Evolutionary conservation across 1,140 invertebrate genomes (phyloP), one percentile per base, ranked within the genome.

Genomic region (Dreissena rostriformis): DNA sequence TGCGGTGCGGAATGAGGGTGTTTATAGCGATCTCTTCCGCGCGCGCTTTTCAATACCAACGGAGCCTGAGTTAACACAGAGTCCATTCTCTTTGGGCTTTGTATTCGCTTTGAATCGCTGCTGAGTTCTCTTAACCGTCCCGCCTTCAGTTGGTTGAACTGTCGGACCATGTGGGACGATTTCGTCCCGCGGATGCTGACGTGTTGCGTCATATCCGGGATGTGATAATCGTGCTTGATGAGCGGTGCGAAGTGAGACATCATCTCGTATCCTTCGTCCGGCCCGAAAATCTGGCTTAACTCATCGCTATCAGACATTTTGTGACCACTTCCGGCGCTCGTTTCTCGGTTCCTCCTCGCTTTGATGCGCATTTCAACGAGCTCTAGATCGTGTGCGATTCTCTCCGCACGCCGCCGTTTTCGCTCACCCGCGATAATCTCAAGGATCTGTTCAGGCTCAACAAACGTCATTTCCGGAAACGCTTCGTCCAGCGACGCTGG

Each of bases 241-340:
- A 28, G 39, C 55, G 66, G 57, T 57, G 65, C 61, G 24, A 55
- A 55, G 19, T 66, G 82, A 29, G 73, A 77, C 82, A 78, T 84
- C 26, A 65, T 84, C 49, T 78, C 82, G 74, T 77, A 84, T 29
- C 82, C 82, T 61, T 68, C 73, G 51, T 84, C 82, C 22, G 75
- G 74, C 61, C 82, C 82, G 74, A 77, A 84, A 26, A 82, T 72
- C 66, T 82, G 80, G 22, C 68, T 75, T 26, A 82, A 57, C 19
- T 82, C 80, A 49, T 82, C 80, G 7, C 52, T 49, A 61, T 74
- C 57, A 26, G 57, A 74, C 1, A 67, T 1, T 15, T 19, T 52
- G 19, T 52, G 26, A 14, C 19, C 26, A 73, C 49, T 73, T 29
- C 17, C 49, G n/a, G 55, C 39, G 26, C 8, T 39, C 2, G 52